phyloP scores from a whole-genome alignment of 37 sponge, comb jelly and placozoan genomes.

The Spongilla lacustris region DNA sequence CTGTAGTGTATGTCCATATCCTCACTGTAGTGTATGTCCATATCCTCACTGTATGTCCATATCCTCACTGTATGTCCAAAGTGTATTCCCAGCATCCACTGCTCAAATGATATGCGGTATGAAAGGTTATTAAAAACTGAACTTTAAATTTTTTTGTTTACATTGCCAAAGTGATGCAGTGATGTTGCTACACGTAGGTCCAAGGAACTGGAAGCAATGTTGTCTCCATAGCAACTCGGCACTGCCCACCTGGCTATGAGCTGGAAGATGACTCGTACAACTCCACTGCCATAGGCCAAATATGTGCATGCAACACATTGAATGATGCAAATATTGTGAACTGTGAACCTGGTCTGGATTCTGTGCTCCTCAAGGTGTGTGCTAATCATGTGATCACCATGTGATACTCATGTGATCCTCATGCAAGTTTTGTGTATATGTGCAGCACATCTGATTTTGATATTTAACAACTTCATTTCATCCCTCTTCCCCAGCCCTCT shows the following conservation, averaged over 20 bases:
- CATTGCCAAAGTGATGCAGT: neutral
- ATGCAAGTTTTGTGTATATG: neutral
- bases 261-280: neutral
- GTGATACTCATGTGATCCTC: too few species aligned
- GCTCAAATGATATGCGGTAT: too few species aligned
- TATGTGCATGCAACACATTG: neutral
- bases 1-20: too few species aligned
- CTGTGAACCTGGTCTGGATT: neutral
- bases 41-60: too few species aligned
- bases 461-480: neutral
- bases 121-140: too few species aligned
- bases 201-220: neutral
- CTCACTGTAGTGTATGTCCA: too few species aligned
- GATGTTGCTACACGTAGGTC: neutral
- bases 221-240: neutral
- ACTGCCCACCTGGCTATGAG: slow-evolving; percentile 10
- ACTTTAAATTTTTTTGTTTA: too few species aligned
- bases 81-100: too few species aligned
- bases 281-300: neutral
- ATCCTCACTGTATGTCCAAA: too few species aligned
- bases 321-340: neutral
- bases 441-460: neutral
- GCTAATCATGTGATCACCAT: neutral
- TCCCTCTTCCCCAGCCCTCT: neutral
- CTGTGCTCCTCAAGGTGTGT: neutral